Evolutionary conservation across 2,113 vertebrate species (phyloP), one percentile per base, ranked within the genome.

Genomic region (Anser brachyrhynchus): DNA sequence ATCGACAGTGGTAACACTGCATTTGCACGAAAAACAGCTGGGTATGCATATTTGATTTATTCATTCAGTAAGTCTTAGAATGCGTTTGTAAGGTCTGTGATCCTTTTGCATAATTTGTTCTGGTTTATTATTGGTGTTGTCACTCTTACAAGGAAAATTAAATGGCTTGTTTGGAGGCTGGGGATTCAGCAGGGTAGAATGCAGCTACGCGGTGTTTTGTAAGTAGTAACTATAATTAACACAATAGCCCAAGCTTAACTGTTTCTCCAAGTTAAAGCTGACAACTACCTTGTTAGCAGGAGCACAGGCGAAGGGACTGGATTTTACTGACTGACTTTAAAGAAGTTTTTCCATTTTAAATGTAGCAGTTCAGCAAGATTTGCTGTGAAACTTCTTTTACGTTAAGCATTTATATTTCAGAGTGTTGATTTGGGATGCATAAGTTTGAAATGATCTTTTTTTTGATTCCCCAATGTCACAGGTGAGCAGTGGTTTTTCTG

Each of bases 71-170:
- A 83, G n/a, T 85, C 46, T 80, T 71, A 83, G 90, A 94, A 74
- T 31, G 19, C 80, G 51, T 95, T 95, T 79, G 66, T 79, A 83
- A 87, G 55, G 67, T 89, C 84, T 91, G 75, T 73, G 91, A 88
- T 95, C 78, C 28, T 66, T 87, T 74, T 83, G 69, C 82, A 80
- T 95, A 86, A 88, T 96, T 94, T 90, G 64, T 74, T 71, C 51
- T 80, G 37, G n/a, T 88, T 94, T 96, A 71, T 94, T 96, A 80
- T 76, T 76, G 64, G 82, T 88, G 44, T 95, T 96, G 87, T 88
- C 87, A 77, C n/a, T 83, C 64, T 85, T 94, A 77, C 0, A 16
- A 90, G 31, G 78, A 77, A 92, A 95, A 95, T 79, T 83, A 95
- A 95, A 91, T 87, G 55, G 46, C 67, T 94, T 94, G 55, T 93